These are phyloP conservation scores for Petroica traversi DNA, from an alignment of 2,113 vertebrate genomes.

Conservation along the genomic window DNA sequence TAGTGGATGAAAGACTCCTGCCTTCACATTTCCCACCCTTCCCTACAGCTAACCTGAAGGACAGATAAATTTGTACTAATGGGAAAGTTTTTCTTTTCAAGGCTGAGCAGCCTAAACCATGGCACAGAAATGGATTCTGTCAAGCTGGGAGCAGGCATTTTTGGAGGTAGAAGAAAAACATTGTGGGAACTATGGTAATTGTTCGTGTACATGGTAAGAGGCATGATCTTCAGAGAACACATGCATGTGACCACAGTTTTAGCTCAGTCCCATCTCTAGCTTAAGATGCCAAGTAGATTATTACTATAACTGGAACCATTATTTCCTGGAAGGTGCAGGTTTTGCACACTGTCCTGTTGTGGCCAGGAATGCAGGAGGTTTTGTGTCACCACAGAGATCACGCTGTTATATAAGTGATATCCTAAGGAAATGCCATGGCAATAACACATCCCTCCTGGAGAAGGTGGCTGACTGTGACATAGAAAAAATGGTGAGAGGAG, in stretches of 20 bases:
- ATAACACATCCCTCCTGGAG: not conserved
- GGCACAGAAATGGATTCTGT: not conserved
- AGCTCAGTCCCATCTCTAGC: not conserved
- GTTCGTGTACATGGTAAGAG: not conserved
- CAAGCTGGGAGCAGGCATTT: not conserved
- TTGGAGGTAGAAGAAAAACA: not conserved
- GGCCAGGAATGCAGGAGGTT: not conserved
- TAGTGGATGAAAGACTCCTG: not conserved
- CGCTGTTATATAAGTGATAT: not conserved
- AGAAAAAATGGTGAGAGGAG: not conserved
- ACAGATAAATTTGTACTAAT: not conserved
- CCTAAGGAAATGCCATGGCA: not conserved
- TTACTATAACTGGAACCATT: not conserved
- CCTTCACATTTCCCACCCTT: not conserved
- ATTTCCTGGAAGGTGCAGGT: not conserved
- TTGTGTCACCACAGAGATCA: not conserved
- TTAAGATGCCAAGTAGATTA: not conserved
- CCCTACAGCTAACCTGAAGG: not conserved
- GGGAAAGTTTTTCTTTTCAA: not conserved
- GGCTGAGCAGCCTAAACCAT: not conserved
- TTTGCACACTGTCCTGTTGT: slow-evolving; percentile 24
- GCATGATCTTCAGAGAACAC: not conserved
- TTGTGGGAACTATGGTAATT: not conserved
- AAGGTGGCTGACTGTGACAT: not conserved
- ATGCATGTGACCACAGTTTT: not conserved